phyloP scores from a whole-genome alignment of 2,113 vertebrate genomes.

The Mobula hypostoma region DNA sequence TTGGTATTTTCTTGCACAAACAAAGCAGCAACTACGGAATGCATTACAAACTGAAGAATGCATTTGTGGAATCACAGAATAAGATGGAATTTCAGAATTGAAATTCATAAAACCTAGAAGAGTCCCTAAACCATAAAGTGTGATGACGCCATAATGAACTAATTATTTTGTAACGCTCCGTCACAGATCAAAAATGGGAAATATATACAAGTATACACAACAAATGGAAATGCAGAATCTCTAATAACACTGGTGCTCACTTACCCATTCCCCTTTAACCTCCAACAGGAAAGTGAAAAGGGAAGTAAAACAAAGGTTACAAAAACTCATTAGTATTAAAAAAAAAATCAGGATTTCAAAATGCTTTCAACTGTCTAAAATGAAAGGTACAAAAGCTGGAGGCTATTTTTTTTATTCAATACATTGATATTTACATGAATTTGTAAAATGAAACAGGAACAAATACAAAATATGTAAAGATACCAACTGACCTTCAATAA shows the following conservation, averaged over 20 bases:
- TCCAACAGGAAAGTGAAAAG: constrained; percentile 73
- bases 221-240: constrained; percentile 39
- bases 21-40: neutral
- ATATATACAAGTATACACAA: constrained; percentile 34
- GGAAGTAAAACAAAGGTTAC: constrained; percentile 49
- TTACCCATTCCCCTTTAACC: constrained; percentile 94
- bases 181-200: constrained; percentile 23
- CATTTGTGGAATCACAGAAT: neutral
- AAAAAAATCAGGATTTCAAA: neutral
- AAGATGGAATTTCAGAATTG: neutral
- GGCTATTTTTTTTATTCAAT: neutral
- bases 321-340: neutral
- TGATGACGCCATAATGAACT: neutral
- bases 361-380: neutral
- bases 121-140: neutral
- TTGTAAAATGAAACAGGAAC: neutral
- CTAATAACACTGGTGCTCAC: constrained; percentile 52
- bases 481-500: neutral
- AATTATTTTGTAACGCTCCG: neutral
- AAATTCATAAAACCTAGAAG: neutral
- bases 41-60: neutral
- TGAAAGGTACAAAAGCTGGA: neutral
- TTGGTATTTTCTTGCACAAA: neutral
- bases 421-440: neutral
- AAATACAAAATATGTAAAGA: neutral